Evolutionary conservation across 92 coral and sea anemone species (phyloP), one percentile per base, ranked within the genome.

Genomic region (Parazoanthus atlanticus): DNA sequence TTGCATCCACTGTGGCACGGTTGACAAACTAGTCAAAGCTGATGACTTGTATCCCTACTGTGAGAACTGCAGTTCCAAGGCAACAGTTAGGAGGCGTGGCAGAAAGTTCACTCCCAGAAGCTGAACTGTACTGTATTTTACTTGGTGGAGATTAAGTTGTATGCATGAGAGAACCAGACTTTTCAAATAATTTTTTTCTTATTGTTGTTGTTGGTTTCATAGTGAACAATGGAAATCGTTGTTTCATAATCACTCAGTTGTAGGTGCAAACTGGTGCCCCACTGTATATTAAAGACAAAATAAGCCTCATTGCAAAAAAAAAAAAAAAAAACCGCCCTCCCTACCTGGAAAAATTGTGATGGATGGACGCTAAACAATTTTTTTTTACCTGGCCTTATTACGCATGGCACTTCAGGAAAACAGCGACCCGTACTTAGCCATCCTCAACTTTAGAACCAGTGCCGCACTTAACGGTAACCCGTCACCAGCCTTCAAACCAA

Each of bases 1-100:
- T 38, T 88, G 86, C 36, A 88, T 88, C 83, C 79, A 79, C 80
- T 79, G 90, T 88, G 90, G 85, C 61, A 78, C 90, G 17, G 90
- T 77, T 77, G 85, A 88, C 66, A 66, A 88, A 29, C 79, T 78
- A 61, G 85, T 88, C 64, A 41, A 16, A 47, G 43, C 12, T 71
- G 77, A 78, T 64, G 86, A 84, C 25, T 64, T 78, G 29, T 88
- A 88, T 56, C 82, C 91, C 41, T 81, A 88, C 74, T 88, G 88
- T 40, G 67, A 88, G 66, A 86, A 81, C 49, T 88, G 91, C 69
- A 21, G 75, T 15, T 76, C 65, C 17, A 49, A 77, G 72, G 85
- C 67, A 32, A 87, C 76, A 41, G 76, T 77, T 58, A 78, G 23
- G 76, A 87, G 61, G 90, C 85, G 76, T 87, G 76, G 90, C 85